A percentile compares a stretch with the other conserved stretches of the same genome.
Evolutionary conservation across 2,888 invertebrate species (phyloP).

Genomic region (Dolichomitus sp.): DNA sequence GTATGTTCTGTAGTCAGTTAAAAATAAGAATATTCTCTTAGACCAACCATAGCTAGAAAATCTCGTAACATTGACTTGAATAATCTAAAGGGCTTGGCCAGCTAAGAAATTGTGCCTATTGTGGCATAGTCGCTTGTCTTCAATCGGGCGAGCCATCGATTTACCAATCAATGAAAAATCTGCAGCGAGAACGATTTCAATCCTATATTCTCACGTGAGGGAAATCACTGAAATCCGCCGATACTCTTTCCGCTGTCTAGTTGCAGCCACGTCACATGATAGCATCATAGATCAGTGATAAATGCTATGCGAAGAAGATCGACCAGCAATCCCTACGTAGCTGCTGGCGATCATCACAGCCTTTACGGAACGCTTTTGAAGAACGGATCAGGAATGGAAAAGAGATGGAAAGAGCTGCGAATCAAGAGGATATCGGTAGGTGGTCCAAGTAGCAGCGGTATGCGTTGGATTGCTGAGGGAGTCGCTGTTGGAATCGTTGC

Average conservation of each 20-base stretch:
- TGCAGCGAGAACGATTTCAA: not conserved
- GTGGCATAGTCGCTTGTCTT: not conserved
- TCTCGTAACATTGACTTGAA: not conserved
- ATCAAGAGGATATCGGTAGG: constrained; percentile 59
- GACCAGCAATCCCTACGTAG: constrained; percentile 32
- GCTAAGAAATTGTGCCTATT: not conserved
- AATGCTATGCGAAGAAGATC: constrained; percentile 35
- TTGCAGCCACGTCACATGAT: constrained; percentile 17
- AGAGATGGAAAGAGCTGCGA: constrained; percentile 21
- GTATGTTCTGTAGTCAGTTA: too few species aligned
- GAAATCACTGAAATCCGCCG: not conserved
- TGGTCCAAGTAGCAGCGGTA: constrained; percentile 53
- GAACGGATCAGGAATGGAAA: not conserved
- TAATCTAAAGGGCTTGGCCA: not conserved
- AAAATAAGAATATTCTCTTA: too few species aligned
- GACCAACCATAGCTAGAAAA: not conserved
- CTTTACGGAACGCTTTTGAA: constrained; percentile 1
- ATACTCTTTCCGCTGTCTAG: not conserved
- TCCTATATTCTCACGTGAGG: not conserved
- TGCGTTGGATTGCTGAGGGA: constrained; percentile 48
- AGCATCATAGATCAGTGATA: constrained; percentile 48
- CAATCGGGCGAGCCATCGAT: not conserved
- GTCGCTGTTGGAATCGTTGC: constrained; percentile 42
- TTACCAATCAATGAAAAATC: not conserved
- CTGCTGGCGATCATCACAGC: constrained; percentile 24